Base-by-base conservation (phyloP, 2,888 invertebrate genomes). In the Sinohyriopsis cumingii region DNA sequence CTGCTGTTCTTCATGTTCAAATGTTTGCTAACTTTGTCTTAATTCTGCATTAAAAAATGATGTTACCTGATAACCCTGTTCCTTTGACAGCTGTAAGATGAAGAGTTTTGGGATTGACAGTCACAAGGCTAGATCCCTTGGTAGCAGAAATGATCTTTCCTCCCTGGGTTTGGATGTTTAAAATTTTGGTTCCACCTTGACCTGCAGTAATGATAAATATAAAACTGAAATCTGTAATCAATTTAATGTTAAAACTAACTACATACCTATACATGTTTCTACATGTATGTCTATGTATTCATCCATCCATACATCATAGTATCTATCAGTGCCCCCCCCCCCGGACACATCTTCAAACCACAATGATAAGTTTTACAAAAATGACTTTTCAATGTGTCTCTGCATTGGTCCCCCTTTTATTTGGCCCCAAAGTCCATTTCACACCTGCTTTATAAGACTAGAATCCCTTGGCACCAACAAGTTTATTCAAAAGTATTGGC, bases 31-130 rank as follows among this genome's bases (percentile, higher is more conserved):
- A 55, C 22, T 65, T 9, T n/a, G 7, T 19, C 22, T 33, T 7
- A 22, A 5, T 33, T 15, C 28, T 33, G 28, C 6, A 19, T 63
- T 6, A 54, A 15, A 28, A 55, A 56, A 25, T 33, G n/a, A 59
- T 19, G 65, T 68, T 65, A 78, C 78, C 76, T 66, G 77, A 70
- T 28, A 76, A 69, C 55, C 76, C 76, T 22, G 71, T 76, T 7
- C 82, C 79, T 73, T 87, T 88, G 57, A 88, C 85, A 12, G 88
- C 85, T 15, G 87, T 86, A 20, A 88, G 81, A 68, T 88, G 88
- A 33, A 88, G 79, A 1, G 88, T 88, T 77, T 88, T 88, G 20
- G 88, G 88, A 75, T 87, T 88, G 28, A 88, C 87, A 1, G 87
- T 88, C 20, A 88, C 87, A 9, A 88, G 86, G 69, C 85, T 79